Conservation (phyloP, 1,140 invertebrate genomes). For the Helicoverpa zea region DNA sequence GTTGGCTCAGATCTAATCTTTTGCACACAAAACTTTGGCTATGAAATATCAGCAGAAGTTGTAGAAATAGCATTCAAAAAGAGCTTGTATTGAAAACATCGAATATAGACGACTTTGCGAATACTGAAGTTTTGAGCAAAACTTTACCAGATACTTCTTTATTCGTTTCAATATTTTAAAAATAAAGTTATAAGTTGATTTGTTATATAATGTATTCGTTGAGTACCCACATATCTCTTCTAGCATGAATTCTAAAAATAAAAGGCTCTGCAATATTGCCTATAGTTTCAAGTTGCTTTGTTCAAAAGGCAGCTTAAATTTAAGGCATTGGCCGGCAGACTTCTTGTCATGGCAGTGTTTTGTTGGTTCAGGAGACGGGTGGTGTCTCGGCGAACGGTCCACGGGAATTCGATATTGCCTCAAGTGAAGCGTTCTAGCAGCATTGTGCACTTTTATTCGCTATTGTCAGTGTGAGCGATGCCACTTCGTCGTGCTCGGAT, state of each 20-base stretch:
- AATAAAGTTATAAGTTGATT: neutral
- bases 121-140: conserved; percentile 54
- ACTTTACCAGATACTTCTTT: conserved; percentile 51
- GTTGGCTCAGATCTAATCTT: conserved; percentile 60
- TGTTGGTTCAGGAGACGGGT: conserved; percentile 48
- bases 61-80: conserved; percentile 63
- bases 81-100: conserved; percentile 64
- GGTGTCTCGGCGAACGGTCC: conserved; percentile 37
- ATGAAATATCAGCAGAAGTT: conserved; percentile 68
- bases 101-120: conserved; percentile 55
- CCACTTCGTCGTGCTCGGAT: conserved; percentile 51
- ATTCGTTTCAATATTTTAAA: conserved; percentile 19
- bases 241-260: neutral
- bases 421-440: conserved; percentile 58
- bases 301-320: conserved; percentile 38
- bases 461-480: conserved; percentile 59
- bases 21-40: conserved; percentile 61
- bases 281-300: neutral
- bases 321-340: conserved; percentile 14
- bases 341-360: conserved; percentile 46
- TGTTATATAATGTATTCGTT: neutral
- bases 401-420: conserved; percentile 64
- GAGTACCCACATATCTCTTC: neutral
- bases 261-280: conserved; percentile 1
- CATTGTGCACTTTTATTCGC: conserved; percentile 64